Conservation (phyloP, 2,888 invertebrate genomes). For the Dendrolimus houi region DNA sequence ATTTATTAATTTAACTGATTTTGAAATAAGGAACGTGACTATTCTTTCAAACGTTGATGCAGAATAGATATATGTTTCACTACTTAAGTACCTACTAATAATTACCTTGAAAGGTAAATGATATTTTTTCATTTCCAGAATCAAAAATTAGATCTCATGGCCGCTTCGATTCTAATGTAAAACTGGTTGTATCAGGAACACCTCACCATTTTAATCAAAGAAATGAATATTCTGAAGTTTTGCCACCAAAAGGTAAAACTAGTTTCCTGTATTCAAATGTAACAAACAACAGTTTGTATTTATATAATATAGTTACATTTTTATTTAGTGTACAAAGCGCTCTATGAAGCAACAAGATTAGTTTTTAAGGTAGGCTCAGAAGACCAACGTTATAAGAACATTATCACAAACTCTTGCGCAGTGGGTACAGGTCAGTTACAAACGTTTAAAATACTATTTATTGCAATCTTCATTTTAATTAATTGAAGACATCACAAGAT, state of each 20-base stretch:
- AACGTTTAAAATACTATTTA: background rate
- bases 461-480: background rate
- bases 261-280: background rate
- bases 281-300: background rate
- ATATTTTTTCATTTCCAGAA: too few species aligned
- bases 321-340: constrained; percentile 30
- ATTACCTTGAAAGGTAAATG: too few species aligned
- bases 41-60: too few species aligned
- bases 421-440: constrained; percentile 13
- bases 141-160: too few species aligned
- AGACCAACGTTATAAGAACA: constrained; percentile 7
- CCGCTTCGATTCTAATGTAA: too few species aligned
- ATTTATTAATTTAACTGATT: too few species aligned
- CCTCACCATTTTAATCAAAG: too few species aligned
- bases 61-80: too few species aligned
- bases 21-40: too few species aligned
- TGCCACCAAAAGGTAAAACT: constrained; percentile 25
- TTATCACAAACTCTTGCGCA: background rate
- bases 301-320: background rate
- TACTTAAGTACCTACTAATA: too few species aligned
- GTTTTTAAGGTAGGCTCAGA: constrained; percentile 13
- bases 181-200: too few species aligned
- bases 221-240: constrained; percentile 7
- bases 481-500: too few species aligned
- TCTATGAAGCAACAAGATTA: constrained; percentile 30